Base-by-base conservation (phyloP, 2,113 vertebrate genomes). In the Megaceryle torquata region DNA sequence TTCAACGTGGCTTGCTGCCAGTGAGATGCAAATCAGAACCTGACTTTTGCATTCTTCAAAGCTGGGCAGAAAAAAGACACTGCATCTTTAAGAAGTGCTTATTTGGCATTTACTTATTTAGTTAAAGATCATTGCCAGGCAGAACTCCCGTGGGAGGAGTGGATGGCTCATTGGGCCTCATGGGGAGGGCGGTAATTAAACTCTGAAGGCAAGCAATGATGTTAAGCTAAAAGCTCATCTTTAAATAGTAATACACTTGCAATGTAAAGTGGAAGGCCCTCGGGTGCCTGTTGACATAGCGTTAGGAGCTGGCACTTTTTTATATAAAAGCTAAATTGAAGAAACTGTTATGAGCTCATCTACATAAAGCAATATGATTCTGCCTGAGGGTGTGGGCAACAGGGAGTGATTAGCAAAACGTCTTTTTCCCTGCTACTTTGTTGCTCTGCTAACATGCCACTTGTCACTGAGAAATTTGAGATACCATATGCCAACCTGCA, bases 321-420 rank as follows among this genome's bases (percentile, higher is more conserved):
- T 97, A 92, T 98, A 94, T 94, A 97, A 98, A 97, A 97, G 98
- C 98, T 98, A 98, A 99, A 99, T 98, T 98, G 98, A 97, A 97
- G 98, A 97, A 98, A 98, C 98, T 98, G 99, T 98, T 98, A 98
- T 97, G 98, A 98, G 98, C 98, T 99, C 98, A 99, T 99, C 98
- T 99, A 98, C 98, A 99, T 99, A 98, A 98, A 99, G 98, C 97
- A 98, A 98, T 97, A 97, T 96, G 98, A 98, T 98, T 98, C 97
- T 94, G 99, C 99, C 99, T 94, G 89, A 97, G 98, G 99, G 98
- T 94, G 96, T 94, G 96, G 98, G 97, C 98, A 98, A 97, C 98
- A 96, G 98, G 98, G 98, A 98, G 98, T 96, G 96, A 99, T 99
- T 98, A 99, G 98, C 97, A 97, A 97, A 96, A 97, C 91, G 93